These are phyloP conservation scores for Benthosema pterotum DNA, from an alignment of 2,797 vertebrate species.

Conservation along the genomic window DNA sequence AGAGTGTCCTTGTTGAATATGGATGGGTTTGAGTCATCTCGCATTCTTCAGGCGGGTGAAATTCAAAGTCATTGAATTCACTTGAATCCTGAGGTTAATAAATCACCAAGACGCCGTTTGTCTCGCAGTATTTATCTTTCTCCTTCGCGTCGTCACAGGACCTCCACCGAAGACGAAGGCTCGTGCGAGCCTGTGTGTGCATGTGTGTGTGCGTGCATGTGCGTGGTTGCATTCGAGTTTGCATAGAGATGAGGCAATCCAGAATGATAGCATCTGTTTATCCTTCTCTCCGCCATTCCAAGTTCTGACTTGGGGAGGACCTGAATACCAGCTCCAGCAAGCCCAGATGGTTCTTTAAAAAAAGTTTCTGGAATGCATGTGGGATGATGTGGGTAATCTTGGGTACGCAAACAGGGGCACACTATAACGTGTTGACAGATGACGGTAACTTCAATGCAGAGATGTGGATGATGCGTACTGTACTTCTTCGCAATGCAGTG, in stretches of 20 bases:
- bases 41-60: conserved; percentile 42
- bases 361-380: background rate
- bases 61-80: conserved; percentile 51
- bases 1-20: conserved; percentile 53
- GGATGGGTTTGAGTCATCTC: conserved; percentile 28
- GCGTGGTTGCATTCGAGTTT: no score
- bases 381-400: background rate
- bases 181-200: background rate
- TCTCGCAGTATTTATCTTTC: conserved; percentile 39
- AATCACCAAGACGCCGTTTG: conserved; percentile 36
- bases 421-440: conserved; percentile 6
- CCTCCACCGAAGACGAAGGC: conserved; percentile 18
- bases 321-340: background rate
- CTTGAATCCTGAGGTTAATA: conserved; percentile 38
- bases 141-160: conserved; percentile 15
- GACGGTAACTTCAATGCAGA: conserved; percentile 38
- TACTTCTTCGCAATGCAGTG: no score
- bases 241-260: background rate
- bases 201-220: conserved; percentile 15
- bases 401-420: conserved; percentile 3
- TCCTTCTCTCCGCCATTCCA: background rate
- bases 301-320: conserved; percentile 1
- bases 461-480: background rate
- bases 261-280: conserved; percentile 15
- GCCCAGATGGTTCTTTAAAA: background rate